A percentile compares a stretch with the other conserved stretches of the same genome.
These are phyloP conservation scores for Oligia strigilis DNA, from an alignment of 2,888 invertebrate species.

Conservation along the genomic window DNA sequence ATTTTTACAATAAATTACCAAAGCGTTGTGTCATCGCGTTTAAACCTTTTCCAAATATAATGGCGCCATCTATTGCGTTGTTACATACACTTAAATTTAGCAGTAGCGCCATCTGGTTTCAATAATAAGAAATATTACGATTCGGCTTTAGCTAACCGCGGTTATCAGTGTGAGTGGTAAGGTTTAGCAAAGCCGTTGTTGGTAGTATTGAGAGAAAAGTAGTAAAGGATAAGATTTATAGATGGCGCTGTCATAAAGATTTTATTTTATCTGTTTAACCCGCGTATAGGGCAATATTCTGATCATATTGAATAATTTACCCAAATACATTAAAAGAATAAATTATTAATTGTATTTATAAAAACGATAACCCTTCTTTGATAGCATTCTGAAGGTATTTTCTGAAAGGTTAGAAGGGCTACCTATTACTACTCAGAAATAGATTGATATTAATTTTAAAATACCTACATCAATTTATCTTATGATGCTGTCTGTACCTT, in stretches of 20 bases:
- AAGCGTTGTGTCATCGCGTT: too few species aligned
- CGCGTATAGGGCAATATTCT: neutral
- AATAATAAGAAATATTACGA: neutral
- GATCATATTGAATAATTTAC: neutral
- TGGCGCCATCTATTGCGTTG: conserved; percentile 34
- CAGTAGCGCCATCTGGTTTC: conserved; percentile 47
- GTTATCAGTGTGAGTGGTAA: too few species aligned
- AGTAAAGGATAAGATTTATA: neutral
- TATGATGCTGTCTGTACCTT: neutral
- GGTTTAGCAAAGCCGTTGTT: neutral
- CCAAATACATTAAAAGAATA: neutral
- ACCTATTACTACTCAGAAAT: neutral
- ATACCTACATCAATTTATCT: neutral
- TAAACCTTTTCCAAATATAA: neutral
- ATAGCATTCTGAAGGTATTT: neutral
- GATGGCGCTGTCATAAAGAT: conserved; percentile 20
- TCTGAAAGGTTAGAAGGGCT: neutral
- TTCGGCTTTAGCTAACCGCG: neutral
- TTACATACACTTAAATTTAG: rapidly evolving
- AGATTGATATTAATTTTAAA: neutral
- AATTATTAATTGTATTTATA: neutral
- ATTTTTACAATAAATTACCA: too few species aligned
- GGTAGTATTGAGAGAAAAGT: neutral
- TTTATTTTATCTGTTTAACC: neutral
- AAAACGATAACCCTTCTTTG: neutral